Base-by-base conservation (phyloP, 2,888 invertebrate genomes). In the Chouioia cunea region DNA sequence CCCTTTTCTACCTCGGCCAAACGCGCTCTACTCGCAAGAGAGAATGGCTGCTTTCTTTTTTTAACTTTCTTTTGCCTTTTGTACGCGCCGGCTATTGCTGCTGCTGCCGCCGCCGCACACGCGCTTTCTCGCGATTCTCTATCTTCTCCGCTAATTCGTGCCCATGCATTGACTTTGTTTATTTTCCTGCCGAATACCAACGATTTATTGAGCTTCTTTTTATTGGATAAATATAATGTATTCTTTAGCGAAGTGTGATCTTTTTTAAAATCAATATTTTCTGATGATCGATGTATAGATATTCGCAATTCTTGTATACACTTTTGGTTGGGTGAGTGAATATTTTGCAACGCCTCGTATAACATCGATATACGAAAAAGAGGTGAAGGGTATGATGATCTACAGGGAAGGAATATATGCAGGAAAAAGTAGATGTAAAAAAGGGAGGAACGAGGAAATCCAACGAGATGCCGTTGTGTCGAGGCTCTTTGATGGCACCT, bases 401-500 rank as follows among this genome's bases (percentile, higher is more conserved):
- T 36, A 12, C 36, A 36, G 36, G 12, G 36, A 36, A n/a, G 10
- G 54, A 54, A 54, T n/a, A 36, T 36, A 57, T 14, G 53, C 43
- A 60, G 47, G 46, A 16, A 47, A 14, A 12, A 18, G 52, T 52
- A 53, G 60, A 66, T 14, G 56, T 44, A 52, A 46, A n/a, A 58
- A 36, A 53, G 46, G 12, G 20, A 46, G 44, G 54, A 64, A 63
- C 48, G 62, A 71, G 66, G 43, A 57, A 65, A 68, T 72, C 57
- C 72, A 73, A 73, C 59, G 74, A 73, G 71, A 67, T 70, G 70
- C 73, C 74, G 71, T 73, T 73, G 75, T 75, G 73, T 60, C 72
- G 68, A 68, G 22, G 76, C 67, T 74, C 71, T 75, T 74, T 75
- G 73, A 75, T 71, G 74, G 74, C 66, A 73, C 58, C 74, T 71